These are phyloP conservation scores for Tachycineta bicolor DNA, from an alignment of 2,113 vertebrate genomes.

Conservation along the genomic window DNA sequence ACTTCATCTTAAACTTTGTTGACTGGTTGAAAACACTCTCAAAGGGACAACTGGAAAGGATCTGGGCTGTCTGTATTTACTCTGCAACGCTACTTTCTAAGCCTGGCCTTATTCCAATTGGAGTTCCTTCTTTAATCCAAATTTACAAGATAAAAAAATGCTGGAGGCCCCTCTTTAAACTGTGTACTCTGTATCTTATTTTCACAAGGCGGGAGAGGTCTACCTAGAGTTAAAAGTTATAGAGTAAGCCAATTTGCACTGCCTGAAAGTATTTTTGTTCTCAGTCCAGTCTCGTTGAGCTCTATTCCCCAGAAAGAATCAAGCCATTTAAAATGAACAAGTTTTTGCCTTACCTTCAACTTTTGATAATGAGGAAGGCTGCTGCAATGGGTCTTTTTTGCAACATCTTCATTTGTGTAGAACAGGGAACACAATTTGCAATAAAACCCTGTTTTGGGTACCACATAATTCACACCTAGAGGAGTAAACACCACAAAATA, in stretches of 20 bases:
- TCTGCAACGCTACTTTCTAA: background rate
- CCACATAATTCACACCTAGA: conserved; percentile 93
- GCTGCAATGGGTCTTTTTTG: conserved; percentile 95
- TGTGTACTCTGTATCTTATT: background rate
- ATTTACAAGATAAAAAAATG: background rate
- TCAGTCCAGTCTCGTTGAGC: background rate
- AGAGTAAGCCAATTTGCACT: conserved; percentile 52
- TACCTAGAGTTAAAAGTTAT: background rate
- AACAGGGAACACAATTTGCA: conserved; percentile 97
- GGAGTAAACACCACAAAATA: conserved; percentile 72
- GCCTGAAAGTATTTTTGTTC: background rate
- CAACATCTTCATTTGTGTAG: conserved; percentile 95
- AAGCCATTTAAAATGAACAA: conserved; percentile 66
- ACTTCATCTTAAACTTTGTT: background rate
- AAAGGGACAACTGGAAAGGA: background rate
- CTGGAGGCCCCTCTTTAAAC: background rate
- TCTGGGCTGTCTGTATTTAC: background rate
- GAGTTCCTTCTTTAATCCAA: background rate
- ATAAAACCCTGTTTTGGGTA: conserved; percentile 95
- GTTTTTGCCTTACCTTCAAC: conserved; percentile 88
- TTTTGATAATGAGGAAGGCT: conserved; percentile 94
- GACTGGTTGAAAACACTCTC: background rate
- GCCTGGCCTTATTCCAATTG: background rate
- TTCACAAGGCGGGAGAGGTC: background rate
- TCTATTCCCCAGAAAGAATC: conserved; percentile 63